These are phyloP conservation scores for Athetis lepigone DNA, from an alignment of 2,888 invertebrate species.

Conservation along the genomic window DNA sequence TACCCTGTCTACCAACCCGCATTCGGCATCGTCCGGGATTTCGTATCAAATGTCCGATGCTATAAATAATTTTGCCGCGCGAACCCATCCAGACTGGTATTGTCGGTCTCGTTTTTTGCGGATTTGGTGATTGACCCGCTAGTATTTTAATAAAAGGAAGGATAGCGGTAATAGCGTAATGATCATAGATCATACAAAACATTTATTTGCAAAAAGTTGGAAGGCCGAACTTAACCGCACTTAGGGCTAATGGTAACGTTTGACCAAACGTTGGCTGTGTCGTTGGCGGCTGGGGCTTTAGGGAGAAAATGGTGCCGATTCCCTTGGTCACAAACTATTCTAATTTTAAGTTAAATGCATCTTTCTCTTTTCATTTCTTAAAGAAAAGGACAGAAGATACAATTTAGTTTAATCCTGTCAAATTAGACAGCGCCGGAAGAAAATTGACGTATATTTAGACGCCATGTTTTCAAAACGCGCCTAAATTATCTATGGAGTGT, in stretches of 20 bases:
- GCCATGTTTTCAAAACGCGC: too few species aligned
- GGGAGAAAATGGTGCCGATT: too few species aligned
- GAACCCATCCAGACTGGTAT: constrained; percentile 23
- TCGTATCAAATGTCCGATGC: constrained; percentile 53
- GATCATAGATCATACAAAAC: constrained; percentile 19
- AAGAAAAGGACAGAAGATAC: too few species aligned
- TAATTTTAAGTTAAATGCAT: too few species aligned
- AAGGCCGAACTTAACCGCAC: constrained; percentile 1
- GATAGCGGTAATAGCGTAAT: constrained; percentile 18
- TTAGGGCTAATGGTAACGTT: constrained; percentile 6
- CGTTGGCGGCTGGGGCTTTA: too few species aligned
- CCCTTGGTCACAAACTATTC: too few species aligned
- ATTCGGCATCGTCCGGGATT: constrained; percentile 47
- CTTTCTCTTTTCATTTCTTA: too few species aligned
- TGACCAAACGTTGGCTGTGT: constrained; percentile 4
- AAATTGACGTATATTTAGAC: too few species aligned
- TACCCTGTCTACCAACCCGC: constrained; percentile 27
- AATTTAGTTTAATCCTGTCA: too few species aligned
- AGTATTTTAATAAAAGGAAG: constrained; percentile 49
- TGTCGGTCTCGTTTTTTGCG: constrained; percentile 30
- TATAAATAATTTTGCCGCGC: constrained; percentile 52
- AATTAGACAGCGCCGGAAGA: too few species aligned
- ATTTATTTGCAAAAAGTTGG: constrained; percentile 34
- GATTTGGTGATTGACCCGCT: constrained; percentile 30
- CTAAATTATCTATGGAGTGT: too few species aligned